Conservation (phyloP, 1,140 invertebrate species). For the Listronotus oregonensis region DNA sequence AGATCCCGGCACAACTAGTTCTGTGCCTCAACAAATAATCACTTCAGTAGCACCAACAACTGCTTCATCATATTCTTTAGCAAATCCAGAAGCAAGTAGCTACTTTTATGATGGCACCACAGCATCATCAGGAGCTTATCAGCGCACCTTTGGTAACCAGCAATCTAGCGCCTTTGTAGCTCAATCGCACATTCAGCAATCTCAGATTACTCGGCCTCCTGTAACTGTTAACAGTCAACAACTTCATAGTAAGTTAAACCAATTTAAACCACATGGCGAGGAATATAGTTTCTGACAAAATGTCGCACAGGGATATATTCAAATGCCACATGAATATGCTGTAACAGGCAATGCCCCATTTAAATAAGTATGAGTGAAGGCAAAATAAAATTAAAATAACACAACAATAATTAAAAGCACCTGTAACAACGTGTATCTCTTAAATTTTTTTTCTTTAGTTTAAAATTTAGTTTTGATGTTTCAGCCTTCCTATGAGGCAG, state of each 20-base stretch:
- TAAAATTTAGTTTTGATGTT: too few relatives aligned
- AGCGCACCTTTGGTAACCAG: conserved; percentile 34
- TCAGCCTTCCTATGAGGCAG: too few relatives aligned
- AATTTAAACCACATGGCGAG: too few relatives aligned
- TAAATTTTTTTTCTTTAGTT: too few relatives aligned
- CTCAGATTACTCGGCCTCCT: conserved; percentile 37
- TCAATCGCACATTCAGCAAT: conserved; percentile 42
- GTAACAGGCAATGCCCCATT: too few relatives aligned
- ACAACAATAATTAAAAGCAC: too few relatives aligned
- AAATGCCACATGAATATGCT: too few relatives aligned
- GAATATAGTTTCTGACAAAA: too few relatives aligned
- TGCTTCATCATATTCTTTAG: conserved; percentile 44
- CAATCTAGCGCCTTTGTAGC: conserved; percentile 44
- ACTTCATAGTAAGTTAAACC: conserved; percentile 42
- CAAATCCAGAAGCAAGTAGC: conserved; percentile 36
- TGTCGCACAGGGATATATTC: too few relatives aligned
- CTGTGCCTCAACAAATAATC: conserved; percentile 33
- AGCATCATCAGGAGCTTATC: conserved; percentile 36
- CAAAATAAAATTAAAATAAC: too few relatives aligned
- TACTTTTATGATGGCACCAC: conserved; percentile 47
- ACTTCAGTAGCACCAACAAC: conserved; percentile 39
- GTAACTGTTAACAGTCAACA: conserved; percentile 36
- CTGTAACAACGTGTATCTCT: too few relatives aligned
- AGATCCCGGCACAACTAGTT: conserved; percentile 37
- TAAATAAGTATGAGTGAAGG: too few relatives aligned